These are phyloP conservation scores for Erpornis zantholeuca DNA, from an alignment of 2,113 vertebrate genomes.

Conservation along the genomic window DNA sequence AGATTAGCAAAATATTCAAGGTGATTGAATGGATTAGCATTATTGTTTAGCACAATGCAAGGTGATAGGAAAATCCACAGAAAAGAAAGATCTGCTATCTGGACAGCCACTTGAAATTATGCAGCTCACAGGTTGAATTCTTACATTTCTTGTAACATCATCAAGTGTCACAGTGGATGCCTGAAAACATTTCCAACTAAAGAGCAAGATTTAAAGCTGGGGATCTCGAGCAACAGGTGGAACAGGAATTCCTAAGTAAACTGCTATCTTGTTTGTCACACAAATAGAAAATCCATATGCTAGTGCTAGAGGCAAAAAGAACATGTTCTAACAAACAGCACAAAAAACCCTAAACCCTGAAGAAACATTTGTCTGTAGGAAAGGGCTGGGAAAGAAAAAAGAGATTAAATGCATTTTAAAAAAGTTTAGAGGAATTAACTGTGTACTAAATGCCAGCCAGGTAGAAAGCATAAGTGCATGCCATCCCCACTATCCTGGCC, in stretches of 20 bases:
- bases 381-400: background rate
- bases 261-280: constrained; percentile 37
- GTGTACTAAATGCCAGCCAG: background rate
- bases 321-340: background rate
- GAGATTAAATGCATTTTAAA: background rate
- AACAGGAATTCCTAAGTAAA: constrained; percentile 27
- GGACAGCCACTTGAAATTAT: constrained; percentile 33
- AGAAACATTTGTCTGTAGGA: background rate
- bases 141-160: background rate
- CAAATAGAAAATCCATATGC: constrained; percentile 48
- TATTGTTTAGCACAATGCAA: constrained; percentile 54
- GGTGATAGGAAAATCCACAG: constrained; percentile 27
- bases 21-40: constrained; percentile 46
- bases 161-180: constrained; percentile 19
- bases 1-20: constrained; percentile 50
- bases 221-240: constrained; percentile 46
- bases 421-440: background rate
- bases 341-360: background rate
- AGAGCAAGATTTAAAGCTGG: background rate
- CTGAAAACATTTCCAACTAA: constrained; percentile 10
- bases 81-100: constrained; percentile 26
- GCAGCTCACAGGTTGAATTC: background rate
- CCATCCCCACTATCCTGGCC: background rate
- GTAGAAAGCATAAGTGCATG: background rate
- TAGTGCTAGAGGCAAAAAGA: constrained; percentile 6